Evolutionary conservation across 2,888 invertebrate genomes (phyloP), one percentile per base, ranked within the genome.

Genomic region (Eumacrocentrus americanus): DNA sequence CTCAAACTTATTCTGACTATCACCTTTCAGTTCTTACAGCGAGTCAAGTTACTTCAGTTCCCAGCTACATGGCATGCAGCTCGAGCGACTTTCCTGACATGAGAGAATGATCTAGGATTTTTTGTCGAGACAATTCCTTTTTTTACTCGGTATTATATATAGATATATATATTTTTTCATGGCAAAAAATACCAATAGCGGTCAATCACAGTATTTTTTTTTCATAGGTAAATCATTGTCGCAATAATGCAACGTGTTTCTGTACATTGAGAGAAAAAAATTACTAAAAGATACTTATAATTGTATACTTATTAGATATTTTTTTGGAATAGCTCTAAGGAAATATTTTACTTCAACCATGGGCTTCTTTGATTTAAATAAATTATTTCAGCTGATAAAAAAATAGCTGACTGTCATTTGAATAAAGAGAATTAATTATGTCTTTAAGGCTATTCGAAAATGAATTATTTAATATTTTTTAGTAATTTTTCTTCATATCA

Each of bases 11-110:
- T 47, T 52, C 38, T n/a, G n/a, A 38, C 18, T 25, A 50, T 48
- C 38, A 34, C 47, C 46, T 56, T 56, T 47, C 46, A 35, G 53
- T 47, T 38, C 53, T 35, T 51, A 20, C 20, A 18, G 1, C 5
- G 37, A 46, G 25, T 46, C 46, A 46, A 23, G 42, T 42, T 42
- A 46, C 46, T 22, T 46, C 23, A 12, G 23, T 46, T 12, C 14
- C 7, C 46, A 46, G 16, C 22, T 16, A 29, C 29, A 29, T 9
- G 9, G 29, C 29, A 29, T n/a, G 29, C 29, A 29, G 29, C 29
- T n/a, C n/a, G n/a, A n/a, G n/a, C n/a, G n/a, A 29, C 29, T 29
- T 29, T 29, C 29, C 9, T 29, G 29, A 29, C 29, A 29, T 29
- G 29, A 29, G 5, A 29, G 29, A 6, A 29, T 29, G 9, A 29